Percentiles rank a stretch among this genome's conserved stretches.
phyloP scores from a whole-genome alignment of 2,888 invertebrate genomes.

The Lasius fuliginosus region DNA sequence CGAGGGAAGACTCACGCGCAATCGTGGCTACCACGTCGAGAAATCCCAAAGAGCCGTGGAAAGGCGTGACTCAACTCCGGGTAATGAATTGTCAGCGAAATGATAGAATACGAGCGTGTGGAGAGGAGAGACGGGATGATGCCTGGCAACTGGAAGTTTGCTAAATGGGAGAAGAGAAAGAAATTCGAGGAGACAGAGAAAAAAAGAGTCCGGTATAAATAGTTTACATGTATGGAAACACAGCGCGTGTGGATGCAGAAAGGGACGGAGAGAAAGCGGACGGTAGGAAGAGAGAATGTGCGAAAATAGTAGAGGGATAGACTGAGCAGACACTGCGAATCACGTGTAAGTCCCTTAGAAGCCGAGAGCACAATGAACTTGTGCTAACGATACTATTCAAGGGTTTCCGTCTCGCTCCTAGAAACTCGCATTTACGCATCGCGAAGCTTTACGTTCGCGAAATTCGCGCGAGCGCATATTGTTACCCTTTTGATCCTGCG shows the following conservation, averaged over 20 bases:
- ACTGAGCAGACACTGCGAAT: neutral
- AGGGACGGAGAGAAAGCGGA: neutral
- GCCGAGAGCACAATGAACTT: conserved; percentile 57
- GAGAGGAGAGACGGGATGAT: conserved; percentile 1
- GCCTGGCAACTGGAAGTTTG: neutral
- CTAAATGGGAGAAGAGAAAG: conserved; percentile 40
- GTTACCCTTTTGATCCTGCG: neutral
- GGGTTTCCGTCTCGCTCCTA: conserved; percentile 41
- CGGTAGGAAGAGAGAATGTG: neutral
- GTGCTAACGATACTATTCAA: conserved; percentile 59
- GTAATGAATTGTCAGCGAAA: conserved; percentile 79
- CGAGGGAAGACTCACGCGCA: conserved; percentile 18
- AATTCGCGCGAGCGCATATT: neutral
- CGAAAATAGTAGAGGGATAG: neutral
- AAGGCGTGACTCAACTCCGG: conserved; percentile 76
- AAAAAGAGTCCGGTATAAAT: conserved; percentile 16
- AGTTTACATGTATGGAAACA: neutral
- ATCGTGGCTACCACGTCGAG: conserved; percentile 53
- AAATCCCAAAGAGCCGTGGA: conserved; percentile 68
- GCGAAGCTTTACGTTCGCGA: conserved; percentile 12
- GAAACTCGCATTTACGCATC: conserved; percentile 17
- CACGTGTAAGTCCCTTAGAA: conserved; percentile 43
- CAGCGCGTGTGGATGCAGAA: neutral
- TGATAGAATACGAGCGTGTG: conserved; percentile 68
- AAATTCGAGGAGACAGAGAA: conserved; percentile 9